Conservation (phyloP, 2,797 vertebrate genomes). For the Prunella strophiata region DNA sequence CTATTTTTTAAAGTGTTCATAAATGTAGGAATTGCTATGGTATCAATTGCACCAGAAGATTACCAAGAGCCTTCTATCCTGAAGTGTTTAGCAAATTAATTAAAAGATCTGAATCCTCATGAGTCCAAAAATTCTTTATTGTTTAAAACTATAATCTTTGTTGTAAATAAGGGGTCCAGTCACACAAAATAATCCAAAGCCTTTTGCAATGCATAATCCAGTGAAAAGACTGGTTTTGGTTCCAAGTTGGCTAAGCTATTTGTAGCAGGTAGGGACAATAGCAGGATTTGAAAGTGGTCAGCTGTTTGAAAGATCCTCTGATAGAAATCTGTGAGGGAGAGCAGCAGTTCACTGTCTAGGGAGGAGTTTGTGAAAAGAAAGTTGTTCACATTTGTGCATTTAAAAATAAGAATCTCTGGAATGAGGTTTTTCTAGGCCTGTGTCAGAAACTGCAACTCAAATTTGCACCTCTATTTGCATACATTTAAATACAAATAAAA, state of each 20-base stretch:
- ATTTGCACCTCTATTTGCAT: background rate
- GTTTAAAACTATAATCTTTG: conserved; percentile 65
- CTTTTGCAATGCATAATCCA: conserved; percentile 64
- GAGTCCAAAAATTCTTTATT: conserved; percentile 55
- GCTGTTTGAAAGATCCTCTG: conserved; percentile 18
- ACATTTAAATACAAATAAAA: conserved; percentile 36
- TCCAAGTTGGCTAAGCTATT: conserved; percentile 28
- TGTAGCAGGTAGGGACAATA: conserved; percentile 27
- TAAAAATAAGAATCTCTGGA: background rate
- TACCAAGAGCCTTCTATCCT: conserved; percentile 25
- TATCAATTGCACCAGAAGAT: conserved; percentile 44
- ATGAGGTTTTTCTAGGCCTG: background rate
- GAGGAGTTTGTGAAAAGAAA: background rate
- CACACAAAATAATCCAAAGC: conserved; percentile 62
- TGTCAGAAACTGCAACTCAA: background rate
- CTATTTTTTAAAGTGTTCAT: background rate
- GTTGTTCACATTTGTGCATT: background rate
- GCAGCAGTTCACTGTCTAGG: background rate
- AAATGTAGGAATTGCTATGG: background rate
- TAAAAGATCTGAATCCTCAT: conserved; percentile 41
- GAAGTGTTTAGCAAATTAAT: conserved; percentile 54
- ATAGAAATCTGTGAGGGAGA: background rate
- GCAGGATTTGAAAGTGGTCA: conserved; percentile 14
- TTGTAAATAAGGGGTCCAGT: conserved; percentile 50
- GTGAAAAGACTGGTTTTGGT: conserved; percentile 27